Conservation (phyloP, 2,888 invertebrate species). For the Ectropis crepuscularia region DNA sequence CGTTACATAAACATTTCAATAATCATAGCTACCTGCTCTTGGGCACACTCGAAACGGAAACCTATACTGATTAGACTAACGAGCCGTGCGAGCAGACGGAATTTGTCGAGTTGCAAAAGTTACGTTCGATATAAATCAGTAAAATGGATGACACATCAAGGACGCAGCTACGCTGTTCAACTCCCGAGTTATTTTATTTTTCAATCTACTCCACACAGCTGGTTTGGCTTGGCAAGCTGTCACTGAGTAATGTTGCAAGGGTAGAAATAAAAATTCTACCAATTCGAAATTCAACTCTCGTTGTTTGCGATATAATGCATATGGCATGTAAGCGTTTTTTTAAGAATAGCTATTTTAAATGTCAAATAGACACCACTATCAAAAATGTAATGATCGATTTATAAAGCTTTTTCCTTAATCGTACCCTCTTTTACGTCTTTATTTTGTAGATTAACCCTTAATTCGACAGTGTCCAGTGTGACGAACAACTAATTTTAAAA, state of each 20-base stretch:
- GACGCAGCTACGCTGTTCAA: conserved; percentile 69
- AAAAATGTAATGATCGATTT: too few species aligned
- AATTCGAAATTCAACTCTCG: conserved; percentile 20
- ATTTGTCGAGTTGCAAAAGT: conserved; percentile 50
- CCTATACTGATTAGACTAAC: conserved; percentile 31
- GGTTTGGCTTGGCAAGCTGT: conserved; percentile 64
- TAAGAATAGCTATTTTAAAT: too few species aligned
- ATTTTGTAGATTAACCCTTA: too few species aligned
- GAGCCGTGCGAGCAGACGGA: conserved; percentile 19
- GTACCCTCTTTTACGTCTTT: too few species aligned
- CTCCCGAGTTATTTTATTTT: conserved; percentile 60
- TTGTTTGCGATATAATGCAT: not conserved
- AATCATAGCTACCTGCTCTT: conserved; percentile 67
- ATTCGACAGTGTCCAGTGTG: too few species aligned
- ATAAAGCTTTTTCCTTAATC: too few species aligned
- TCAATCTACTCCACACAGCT: conserved; percentile 72
- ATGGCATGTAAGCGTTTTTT: too few species aligned
- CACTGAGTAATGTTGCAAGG: conserved; percentile 71
- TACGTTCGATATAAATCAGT: conserved; percentile 70
- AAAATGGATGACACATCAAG: conserved; percentile 82
- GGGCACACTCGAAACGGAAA: conserved; percentile 26
- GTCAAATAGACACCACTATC: too few species aligned
- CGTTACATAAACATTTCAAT: conserved; percentile 82
- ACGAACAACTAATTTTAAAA: too few species aligned
- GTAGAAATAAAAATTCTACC: conserved; percentile 46